Evolutionary conservation across 2,888 invertebrate species (phyloP).

Genomic region (Leucoma salicis): DNA sequence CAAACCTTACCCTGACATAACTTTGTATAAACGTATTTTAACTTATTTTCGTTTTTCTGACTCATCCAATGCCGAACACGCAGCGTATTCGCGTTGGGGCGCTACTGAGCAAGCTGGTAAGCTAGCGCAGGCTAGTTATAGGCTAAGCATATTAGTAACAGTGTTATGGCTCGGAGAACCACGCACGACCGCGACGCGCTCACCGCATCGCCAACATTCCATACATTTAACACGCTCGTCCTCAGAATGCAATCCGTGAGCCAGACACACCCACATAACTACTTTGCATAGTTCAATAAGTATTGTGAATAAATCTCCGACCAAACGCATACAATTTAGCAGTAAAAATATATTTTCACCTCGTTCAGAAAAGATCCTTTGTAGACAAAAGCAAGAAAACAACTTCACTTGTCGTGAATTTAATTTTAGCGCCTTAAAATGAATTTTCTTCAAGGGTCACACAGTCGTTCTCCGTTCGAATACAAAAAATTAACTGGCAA

Average conservation of each 20-base stretch:
- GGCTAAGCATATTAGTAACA: constrained; percentile 10
- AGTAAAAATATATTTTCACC: constrained; percentile 12
- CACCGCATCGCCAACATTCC: constrained; percentile 65
- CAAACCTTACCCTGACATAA: constrained; percentile 34
- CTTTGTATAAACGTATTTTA: constrained; percentile 50
- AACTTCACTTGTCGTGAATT: constrained; percentile 48
- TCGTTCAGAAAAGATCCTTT: too few species aligned
- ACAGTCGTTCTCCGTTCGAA: constrained; percentile 59
- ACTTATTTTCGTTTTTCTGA: constrained; percentile 71
- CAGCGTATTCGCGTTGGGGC: constrained; percentile 64
- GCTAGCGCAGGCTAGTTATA: constrained; percentile 36
- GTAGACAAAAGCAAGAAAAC: constrained; percentile 46
- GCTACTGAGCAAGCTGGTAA: constrained; percentile 60
- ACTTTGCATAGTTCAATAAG: constrained; percentile 61
- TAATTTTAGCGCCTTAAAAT: constrained; percentile 53
- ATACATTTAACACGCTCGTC: constrained; percentile 68
- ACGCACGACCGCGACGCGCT: constrained; percentile 52
- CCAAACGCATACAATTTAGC: background rate
- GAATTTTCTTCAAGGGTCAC: constrained; percentile 57
- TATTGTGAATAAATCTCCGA: background rate
- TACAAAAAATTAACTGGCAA: constrained; percentile 71
- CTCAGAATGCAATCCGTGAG: constrained; percentile 71
- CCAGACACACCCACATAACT: constrained; percentile 64
- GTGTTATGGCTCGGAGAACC: constrained; percentile 30
- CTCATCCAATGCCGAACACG: constrained; percentile 73